A percentile compares a stretch with the other conserved stretches of the same genome.
These are phyloP conservation scores for Antheraea assamensis DNA, from an alignment of 2,888 invertebrate species.

Conservation along the genomic window DNA sequence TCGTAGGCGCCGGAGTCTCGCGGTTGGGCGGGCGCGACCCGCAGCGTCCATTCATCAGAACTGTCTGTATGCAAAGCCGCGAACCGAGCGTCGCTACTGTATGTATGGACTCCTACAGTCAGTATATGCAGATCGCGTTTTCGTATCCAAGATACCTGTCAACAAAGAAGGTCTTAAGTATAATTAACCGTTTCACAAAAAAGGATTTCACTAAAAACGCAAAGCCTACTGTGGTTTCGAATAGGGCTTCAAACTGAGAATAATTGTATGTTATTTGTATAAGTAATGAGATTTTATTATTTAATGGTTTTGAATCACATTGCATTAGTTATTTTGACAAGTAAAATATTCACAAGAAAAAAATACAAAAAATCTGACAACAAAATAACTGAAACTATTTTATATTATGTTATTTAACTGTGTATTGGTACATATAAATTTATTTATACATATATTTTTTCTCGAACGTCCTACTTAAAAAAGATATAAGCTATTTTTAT, in stretches of 20 bases:
- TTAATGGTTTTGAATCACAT: neutral
- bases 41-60: slow-evolving; percentile 84
- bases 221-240: neutral
- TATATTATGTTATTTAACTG: too few species aligned
- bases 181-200: neutral
- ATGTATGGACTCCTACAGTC: slow-evolving; percentile 85
- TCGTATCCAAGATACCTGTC: slow-evolving; percentile 93
- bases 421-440: too few species aligned
- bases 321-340: too few species aligned
- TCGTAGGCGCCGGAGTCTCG: slow-evolving; percentile 95
- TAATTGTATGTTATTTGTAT: neutral
- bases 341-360: too few species aligned
- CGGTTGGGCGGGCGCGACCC: slow-evolving; percentile 83
- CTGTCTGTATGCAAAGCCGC: slow-evolving; percentile 85
- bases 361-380: too few species aligned
- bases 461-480: too few species aligned
- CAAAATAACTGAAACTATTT: too few species aligned
- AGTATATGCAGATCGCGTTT: slow-evolving; percentile 91
- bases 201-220: neutral
- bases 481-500: too few species aligned
- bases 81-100: slow-evolving; percentile 86
- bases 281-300: neutral
- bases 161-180: slow-evolving; percentile 33
- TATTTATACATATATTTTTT: too few species aligned
- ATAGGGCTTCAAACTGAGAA: neutral